Percentiles rank a stretch among this genome's conserved stretches.
Conservation (phyloP, 2,113 vertebrate species). For the Castor canadensis region DNA sequence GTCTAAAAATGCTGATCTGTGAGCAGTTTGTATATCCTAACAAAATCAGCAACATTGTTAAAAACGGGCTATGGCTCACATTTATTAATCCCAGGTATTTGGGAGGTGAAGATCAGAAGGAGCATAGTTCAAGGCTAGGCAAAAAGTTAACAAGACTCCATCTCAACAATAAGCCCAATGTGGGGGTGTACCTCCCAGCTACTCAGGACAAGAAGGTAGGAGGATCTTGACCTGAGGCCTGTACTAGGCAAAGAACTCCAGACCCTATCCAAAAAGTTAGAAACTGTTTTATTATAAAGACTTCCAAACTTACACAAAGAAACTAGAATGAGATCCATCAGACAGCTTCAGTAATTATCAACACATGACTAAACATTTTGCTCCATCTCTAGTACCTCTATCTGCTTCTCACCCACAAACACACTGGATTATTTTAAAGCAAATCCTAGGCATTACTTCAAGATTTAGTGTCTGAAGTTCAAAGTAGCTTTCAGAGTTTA, state of each 20-base stretch:
- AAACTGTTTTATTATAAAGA: not conserved
- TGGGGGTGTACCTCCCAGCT: too few relatives aligned
- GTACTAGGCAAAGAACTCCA: too few relatives aligned
- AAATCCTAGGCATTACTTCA: not conserved
- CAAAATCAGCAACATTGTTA: not conserved
- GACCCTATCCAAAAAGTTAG: too few relatives aligned
- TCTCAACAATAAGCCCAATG: too few relatives aligned
- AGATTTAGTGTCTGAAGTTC: not conserved
- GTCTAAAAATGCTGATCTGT: not conserved
- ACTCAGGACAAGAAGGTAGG: too few relatives aligned
- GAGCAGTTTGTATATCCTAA: not conserved
- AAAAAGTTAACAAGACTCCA: too few relatives aligned
- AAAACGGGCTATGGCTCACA: too few relatives aligned
- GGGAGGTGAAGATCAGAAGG: too few relatives aligned
- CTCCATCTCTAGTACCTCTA: not conserved
- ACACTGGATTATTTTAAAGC: not conserved
- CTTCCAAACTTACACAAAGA: not conserved
- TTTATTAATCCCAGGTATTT: too few relatives aligned
- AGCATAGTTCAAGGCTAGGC: too few relatives aligned
- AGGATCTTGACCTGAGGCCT: too few relatives aligned
- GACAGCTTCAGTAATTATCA: not conserved
- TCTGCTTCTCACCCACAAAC: too few relatives aligned
- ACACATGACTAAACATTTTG: not conserved
- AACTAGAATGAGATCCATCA: not conserved
- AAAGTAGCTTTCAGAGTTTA: not conserved